Base-by-base conservation (phyloP, 1,140 invertebrate genomes). In the Saxidomus purpurata region DNA sequence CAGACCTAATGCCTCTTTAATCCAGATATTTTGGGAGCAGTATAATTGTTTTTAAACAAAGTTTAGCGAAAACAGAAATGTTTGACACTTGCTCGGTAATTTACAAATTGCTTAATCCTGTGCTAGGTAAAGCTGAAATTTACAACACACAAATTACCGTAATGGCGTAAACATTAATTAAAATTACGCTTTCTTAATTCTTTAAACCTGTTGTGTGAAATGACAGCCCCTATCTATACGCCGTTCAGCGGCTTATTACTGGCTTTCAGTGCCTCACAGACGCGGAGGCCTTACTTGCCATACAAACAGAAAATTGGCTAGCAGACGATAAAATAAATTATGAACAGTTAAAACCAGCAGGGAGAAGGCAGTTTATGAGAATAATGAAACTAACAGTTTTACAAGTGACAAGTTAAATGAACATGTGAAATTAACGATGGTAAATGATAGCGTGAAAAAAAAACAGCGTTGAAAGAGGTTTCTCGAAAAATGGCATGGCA, bases 311-410 rank as follows among this genome's bases (percentile, higher is more conserved):
- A 79, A 88, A 80, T 8, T 80, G 81, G 38, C 4, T 63, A n/a
- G 34, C 34, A 63, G 77, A 81, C 86, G 79, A 88, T 88, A 88
- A 88, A 88, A 88, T 88, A 88, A 88, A 88, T 88, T 80, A 88
- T 87, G 86, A 71, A 81, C 61, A 79, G 28, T 81, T 88, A 69
- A 81, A 81, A 40, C 9, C 86, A 69, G 86, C 86, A 38, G 86
- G 86, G 31, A 63, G 59, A 28, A 34, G 49, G 86, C 86, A 47
- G 86, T 88, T 80, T 80, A 88, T 59, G 59, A 74, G n/a, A 69
- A 63, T 88, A 88, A 88, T 88, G 86, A 88, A 88, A 88, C 49
- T 80, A 88, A 88, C 86, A 88, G 86, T 88, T 88, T 88, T 88
- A 52, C 76, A 81, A 88, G 86, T 88, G 86, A 88, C 86, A 88